Evolutionary conservation across 2,797 vertebrate species (phyloP).

Genomic region (Oreochromis grahami): DNA sequence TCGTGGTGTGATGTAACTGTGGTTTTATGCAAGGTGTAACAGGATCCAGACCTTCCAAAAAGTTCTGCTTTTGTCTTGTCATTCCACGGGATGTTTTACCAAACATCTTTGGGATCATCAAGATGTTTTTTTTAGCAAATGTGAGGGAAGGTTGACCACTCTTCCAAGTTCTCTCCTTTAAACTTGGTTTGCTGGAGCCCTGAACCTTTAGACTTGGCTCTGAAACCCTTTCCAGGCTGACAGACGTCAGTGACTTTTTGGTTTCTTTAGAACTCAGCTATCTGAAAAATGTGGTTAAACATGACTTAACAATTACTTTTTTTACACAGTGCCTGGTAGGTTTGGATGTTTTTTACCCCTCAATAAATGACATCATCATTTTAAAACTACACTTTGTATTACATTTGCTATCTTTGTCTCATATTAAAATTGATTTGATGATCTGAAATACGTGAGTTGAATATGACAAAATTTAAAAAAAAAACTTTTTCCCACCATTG

Average conservation of each 20-base stretch:
- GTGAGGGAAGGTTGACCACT: background rate
- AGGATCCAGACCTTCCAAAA: background rate
- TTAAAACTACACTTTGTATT: too few relatives aligned
- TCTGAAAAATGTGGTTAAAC: background rate
- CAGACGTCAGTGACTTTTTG: background rate
- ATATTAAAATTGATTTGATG: background rate
- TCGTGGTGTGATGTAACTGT: background rate
- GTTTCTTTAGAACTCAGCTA: background rate
- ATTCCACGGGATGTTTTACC: background rate
- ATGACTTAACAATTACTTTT: background rate
- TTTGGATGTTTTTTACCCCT: too few relatives aligned
- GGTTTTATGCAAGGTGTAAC: background rate
- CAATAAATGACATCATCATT: background rate
- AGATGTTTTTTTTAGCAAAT: background rate
- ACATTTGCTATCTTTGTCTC: background rate
- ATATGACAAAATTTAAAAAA: background rate
- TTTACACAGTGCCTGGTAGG: background rate
- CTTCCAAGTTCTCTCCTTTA: background rate
- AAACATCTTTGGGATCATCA: background rate
- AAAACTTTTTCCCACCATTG: accelerated
- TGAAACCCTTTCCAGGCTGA: background rate
- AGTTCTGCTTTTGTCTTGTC: background rate
- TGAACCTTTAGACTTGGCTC: background rate
- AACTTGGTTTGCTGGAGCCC: background rate
- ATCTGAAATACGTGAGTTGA: background rate